Conservation (phyloP, 2,888 invertebrate species). For the Scrobipalpa costella region DNA sequence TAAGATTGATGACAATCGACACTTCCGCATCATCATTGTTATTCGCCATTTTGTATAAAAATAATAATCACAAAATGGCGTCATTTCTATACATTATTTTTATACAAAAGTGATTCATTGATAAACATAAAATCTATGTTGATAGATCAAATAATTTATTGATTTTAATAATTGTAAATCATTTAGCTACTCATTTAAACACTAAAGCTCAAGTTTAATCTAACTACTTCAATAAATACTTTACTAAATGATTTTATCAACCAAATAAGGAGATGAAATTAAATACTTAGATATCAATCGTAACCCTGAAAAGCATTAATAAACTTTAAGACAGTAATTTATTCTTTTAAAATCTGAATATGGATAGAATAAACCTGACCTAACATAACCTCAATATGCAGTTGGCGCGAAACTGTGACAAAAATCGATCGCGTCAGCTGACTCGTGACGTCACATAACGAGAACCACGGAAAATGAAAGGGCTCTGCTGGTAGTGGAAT, state of each 20-base stretch:
- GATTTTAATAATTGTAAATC: no score
- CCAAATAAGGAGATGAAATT: no score
- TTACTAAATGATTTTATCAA: no score
- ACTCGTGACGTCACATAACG: neutral
- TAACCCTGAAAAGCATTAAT: no score
- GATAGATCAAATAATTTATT: neutral
- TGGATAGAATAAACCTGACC: neutral
- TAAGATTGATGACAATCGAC: conserved; percentile 24
- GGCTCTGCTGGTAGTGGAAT: neutral
- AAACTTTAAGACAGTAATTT: neutral
- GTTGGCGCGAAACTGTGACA: neutral
- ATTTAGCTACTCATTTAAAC: no score
- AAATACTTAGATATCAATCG: no score
- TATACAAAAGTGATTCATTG: conserved; percentile 13
- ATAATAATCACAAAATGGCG: conserved; percentile 11
- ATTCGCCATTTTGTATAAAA: conserved; percentile 21
- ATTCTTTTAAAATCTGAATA: neutral
- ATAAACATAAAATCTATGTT: neutral
- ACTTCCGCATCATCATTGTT: conserved; percentile 25
- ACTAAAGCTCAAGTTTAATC: no score
- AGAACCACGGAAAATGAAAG: conserved; percentile 1
- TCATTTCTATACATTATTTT: conserved; percentile 9
- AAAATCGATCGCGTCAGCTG: conserved; percentile 3
- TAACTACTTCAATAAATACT: no score
- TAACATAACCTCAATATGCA: conserved; percentile 1